Percentiles rank a stretch among this genome's conserved stretches.
phyloP scores from a whole-genome alignment of 2,888 invertebrate genomes.

The Dorcus parallelipipedus region DNA sequence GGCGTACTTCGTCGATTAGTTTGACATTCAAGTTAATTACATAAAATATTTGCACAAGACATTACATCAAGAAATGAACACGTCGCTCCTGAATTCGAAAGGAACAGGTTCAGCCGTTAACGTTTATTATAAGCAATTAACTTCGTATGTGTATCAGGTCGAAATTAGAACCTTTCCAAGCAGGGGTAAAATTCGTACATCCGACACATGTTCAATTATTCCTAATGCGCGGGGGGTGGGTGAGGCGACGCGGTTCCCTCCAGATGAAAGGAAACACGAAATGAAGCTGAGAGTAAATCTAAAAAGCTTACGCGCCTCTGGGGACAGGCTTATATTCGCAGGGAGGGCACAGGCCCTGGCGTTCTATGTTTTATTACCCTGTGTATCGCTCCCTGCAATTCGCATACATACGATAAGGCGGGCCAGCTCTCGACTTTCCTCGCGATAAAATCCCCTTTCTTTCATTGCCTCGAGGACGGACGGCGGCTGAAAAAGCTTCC shows the following conservation, averaged over 20 bases:
- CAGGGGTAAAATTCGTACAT: constrained; percentile 9
- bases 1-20: no score
- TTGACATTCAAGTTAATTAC: no score
- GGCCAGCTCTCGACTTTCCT: constrained; percentile 2
- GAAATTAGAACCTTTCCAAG: constrained; percentile 13
- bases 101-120: constrained; percentile 4
- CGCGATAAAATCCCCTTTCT: constrained; percentile 5
- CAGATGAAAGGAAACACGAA: constrained; percentile 30
- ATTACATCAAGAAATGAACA: no score
- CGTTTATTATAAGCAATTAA: constrained; percentile 10
- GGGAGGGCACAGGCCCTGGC: constrained; percentile 2
- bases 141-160: constrained; percentile 5
- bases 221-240: constrained; percentile 8
- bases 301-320: constrained; percentile 29
- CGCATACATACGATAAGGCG: constrained; percentile 16
- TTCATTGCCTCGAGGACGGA: neutral
- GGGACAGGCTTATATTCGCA: constrained; percentile 22
- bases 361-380: constrained; percentile 15
- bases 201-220: constrained; percentile 10
- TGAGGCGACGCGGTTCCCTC: constrained; percentile 17
- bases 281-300: constrained; percentile 29
- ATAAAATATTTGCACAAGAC: no score
- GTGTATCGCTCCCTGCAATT: constrained; percentile 9
- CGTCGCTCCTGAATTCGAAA: no score
- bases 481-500: no score